Percentiles rank a stretch among this genome's conserved stretches.
phyloP scores from a whole-genome alignment of 2,888 invertebrate species.

The Meteorus cinctellus region DNA sequence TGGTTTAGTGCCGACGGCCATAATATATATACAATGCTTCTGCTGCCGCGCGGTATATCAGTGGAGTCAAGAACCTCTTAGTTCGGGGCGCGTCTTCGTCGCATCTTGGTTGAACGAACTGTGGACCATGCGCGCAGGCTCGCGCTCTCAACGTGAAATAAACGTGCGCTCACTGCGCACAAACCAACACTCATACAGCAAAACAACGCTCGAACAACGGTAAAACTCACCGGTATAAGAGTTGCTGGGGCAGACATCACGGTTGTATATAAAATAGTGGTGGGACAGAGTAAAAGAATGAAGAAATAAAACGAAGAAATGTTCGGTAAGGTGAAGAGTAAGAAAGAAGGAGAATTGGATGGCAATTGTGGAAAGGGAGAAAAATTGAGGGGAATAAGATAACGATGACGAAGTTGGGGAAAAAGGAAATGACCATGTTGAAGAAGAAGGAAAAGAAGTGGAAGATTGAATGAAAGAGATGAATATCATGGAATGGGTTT shows the following conservation, averaged over 20 bases:
- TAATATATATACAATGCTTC: constrained; percentile 20
- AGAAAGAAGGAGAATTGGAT: neutral
- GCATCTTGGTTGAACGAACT: constrained; percentile 66
- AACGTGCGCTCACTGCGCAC: constrained; percentile 42
- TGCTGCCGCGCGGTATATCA: constrained; percentile 21
- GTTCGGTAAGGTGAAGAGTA: neutral
- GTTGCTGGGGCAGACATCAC: constrained; percentile 37
- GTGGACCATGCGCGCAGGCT: constrained; percentile 54
- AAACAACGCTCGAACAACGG: constrained; percentile 49
- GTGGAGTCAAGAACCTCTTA: constrained; percentile 60
- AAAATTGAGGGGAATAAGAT: constrained; percentile 26
- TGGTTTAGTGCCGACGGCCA: constrained; percentile 12
- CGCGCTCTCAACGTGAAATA: constrained; percentile 45
- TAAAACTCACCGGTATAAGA: constrained; percentile 55
- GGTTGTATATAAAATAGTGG: constrained; percentile 16
- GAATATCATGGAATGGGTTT: neutral
- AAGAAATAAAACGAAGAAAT: too few species aligned
- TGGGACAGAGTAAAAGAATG: constrained; percentile 21
- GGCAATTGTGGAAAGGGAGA: neutral
- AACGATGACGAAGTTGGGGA: neutral
- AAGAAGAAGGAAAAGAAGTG: neutral
- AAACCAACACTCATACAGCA: neutral
- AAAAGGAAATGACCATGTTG: neutral
- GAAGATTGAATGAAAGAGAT: neutral
- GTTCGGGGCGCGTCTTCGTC: constrained; percentile 56